Evolutionary conservation across 2,113 vertebrate species (phyloP).

Genomic region (Ondatra zibethicus): DNA sequence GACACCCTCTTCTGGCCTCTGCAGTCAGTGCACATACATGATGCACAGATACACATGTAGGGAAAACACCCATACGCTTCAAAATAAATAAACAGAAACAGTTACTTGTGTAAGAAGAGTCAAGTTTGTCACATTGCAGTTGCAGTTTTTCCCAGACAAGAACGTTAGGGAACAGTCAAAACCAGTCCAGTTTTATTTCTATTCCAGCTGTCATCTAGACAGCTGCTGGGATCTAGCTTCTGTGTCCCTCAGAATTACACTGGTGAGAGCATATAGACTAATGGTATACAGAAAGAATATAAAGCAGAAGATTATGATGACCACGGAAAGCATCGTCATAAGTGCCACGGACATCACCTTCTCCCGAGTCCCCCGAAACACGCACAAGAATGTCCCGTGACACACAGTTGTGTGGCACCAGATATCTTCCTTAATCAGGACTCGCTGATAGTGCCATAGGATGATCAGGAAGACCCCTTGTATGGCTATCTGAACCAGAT

Average conservation of each 20-base stretch:
- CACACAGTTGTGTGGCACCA: constrained; percentile 56
- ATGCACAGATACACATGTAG: not conserved
- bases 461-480: constrained; percentile 82
- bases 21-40: not conserved
- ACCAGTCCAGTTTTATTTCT: not conserved
- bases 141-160: constrained; percentile 36
- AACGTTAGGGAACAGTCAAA: not conserved
- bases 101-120: not conserved
- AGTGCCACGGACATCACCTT: constrained; percentile 81
- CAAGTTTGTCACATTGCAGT: not conserved
- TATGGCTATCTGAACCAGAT: constrained; percentile 72
- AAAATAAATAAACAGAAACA: not conserved
- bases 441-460: constrained; percentile 77
- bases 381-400: constrained; percentile 29
- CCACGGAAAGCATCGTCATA: constrained; percentile 74
- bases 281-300: constrained; percentile 77
- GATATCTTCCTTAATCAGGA: constrained; percentile 59
- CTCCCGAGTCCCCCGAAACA: constrained; percentile 73
- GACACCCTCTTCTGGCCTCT: not conserved
- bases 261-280: not conserved
- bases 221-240: not conserved
- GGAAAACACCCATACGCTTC: not conserved
- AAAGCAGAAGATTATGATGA: constrained; percentile 73
- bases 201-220: not conserved
- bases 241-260: not conserved